These are phyloP conservation scores for Augochlora pura DNA, from an alignment of 1,140 invertebrate genomes.

Conservation along the genomic window DNA sequence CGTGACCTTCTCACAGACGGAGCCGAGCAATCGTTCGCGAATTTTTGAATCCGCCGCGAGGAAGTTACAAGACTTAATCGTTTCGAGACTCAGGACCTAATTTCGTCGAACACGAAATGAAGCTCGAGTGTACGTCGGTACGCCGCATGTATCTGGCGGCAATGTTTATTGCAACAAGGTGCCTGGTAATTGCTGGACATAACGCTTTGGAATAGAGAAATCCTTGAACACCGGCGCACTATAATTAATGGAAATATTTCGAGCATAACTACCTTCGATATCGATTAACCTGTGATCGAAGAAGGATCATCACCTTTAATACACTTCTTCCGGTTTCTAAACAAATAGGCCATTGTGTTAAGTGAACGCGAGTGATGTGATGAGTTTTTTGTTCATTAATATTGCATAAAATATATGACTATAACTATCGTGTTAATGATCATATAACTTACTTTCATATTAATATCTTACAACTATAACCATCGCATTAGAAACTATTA, in stretches of 20 bases:
- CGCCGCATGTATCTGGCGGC: neutral
- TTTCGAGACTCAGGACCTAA: neutral
- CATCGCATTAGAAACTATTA: no score
- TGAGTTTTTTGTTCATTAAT: no score
- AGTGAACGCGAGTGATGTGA: no score
- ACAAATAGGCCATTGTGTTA: no score
- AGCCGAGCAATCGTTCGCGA: neutral
- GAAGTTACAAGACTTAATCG: neutral
- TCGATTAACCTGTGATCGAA: neutral
- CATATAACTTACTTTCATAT: no score
- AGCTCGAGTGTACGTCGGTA: neutral
- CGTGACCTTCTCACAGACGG: slow-evolving; percentile 32
- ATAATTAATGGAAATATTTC: neutral
- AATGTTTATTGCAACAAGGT: neutral
- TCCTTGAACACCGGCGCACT: neutral
- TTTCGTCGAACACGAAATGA: neutral
- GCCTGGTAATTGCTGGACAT: neutral
- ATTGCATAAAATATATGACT: no score
- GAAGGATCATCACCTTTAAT: no score
- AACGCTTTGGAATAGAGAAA: neutral
- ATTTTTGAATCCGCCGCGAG: slow-evolving; percentile 2
- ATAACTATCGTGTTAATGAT: no score
- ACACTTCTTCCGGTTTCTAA: no score
- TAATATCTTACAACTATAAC: no score
- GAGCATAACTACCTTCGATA: neutral